Conservation (phyloP, 2,113 vertebrate species). For the Ictalurus furcatus region DNA sequence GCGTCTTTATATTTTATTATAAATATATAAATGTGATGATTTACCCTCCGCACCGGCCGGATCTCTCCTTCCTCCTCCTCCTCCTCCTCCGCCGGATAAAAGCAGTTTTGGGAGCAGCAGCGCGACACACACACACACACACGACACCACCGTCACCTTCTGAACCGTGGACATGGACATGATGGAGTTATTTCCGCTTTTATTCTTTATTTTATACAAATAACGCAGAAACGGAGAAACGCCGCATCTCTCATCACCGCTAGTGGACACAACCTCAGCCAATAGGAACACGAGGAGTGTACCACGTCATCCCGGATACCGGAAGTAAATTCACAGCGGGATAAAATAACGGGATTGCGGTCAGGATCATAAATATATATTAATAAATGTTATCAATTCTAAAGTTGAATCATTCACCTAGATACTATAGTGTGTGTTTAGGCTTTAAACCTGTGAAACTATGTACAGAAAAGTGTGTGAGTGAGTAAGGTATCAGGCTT, state of each 20-base stretch:
- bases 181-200: not conserved
- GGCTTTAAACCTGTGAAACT: not conserved
- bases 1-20: not conserved
- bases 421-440: not conserved
- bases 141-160: constrained; percentile 82
- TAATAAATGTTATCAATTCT: not conserved
- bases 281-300: not conserved
- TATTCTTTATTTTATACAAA: not conserved
- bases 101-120: constrained; percentile 85
- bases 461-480: not conserved
- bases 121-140: constrained; percentile 82
- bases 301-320: not conserved
- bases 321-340: not conserved
- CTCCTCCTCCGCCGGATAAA: constrained; percentile 68
- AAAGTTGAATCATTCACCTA: not conserved
- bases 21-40: not conserved
- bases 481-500: too few relatives aligned
- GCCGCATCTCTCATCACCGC: not conserved
- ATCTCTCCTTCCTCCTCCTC: constrained; percentile 69
- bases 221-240: not conserved
- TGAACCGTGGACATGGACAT: constrained; percentile 81
- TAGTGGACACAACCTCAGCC: not conserved
- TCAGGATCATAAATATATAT: not conserved
- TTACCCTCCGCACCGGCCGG: constrained; percentile 77
- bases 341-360: not conserved